These are phyloP conservation scores for Dolichotis patagonum DNA, from an alignment of 2,113 vertebrate genomes.

Conservation along the genomic window DNA sequence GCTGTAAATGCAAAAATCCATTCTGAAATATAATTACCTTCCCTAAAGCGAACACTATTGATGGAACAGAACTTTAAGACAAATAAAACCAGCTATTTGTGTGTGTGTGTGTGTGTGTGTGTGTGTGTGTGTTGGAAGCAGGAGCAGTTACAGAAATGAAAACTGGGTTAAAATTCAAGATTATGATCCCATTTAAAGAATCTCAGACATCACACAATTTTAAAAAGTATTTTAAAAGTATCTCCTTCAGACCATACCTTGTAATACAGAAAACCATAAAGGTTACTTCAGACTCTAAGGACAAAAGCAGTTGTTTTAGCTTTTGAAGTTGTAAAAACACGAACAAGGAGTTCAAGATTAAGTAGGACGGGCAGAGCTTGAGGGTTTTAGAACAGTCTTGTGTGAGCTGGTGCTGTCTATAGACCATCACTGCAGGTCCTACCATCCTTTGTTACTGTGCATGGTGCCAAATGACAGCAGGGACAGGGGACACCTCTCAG, in stretches of 20 bases:
- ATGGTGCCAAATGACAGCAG: no score
- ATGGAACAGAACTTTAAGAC: neutral
- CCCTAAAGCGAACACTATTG: neutral
- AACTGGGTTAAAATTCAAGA: neutral
- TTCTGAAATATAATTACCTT: neutral
- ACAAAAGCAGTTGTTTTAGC: conserved; percentile 14
- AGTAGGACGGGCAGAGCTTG: neutral
- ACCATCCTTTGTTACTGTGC: neutral
- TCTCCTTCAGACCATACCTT: neutral
- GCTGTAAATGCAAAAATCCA: neutral
- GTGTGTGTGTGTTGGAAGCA: neutral
- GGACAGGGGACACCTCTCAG: neutral
- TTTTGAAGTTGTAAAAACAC: neutral
- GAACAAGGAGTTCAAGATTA: neutral
- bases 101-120: accelerated
- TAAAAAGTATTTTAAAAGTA: neutral
- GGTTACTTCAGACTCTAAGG: neutral
- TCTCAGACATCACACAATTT: neutral
- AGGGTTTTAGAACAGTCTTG: neutral
- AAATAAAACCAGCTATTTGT: neutral
- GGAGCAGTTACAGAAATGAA: neutral
- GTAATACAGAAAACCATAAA: neutral
- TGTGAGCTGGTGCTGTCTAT: neutral
- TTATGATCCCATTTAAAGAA: neutral
- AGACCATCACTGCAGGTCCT: neutral